Percentiles rank a stretch among this genome's conserved stretches.
Evolutionary conservation across 2,888 invertebrate species (phyloP).

Genomic region (Syrphus vitripennis): DNA sequence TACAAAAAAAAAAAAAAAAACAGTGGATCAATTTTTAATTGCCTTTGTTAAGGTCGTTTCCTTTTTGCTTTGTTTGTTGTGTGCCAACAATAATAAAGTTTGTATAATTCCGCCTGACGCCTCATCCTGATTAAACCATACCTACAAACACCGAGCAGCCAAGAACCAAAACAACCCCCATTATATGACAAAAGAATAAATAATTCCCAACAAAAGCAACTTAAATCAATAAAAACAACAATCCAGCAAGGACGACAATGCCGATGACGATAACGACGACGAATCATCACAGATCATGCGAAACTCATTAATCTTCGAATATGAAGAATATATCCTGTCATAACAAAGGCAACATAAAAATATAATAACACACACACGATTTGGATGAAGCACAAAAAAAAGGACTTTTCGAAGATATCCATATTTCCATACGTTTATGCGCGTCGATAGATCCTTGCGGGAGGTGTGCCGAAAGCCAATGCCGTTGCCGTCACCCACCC

Average conservation of each 20-base stretch:
- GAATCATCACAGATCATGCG: conserved; percentile 56
- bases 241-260: conserved; percentile 34
- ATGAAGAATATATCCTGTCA: conserved; percentile 68
- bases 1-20: background rate
- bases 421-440: conserved; percentile 63
- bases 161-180: conserved; percentile 30
- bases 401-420: conserved; percentile 30
- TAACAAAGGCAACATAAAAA: conserved; percentile 66
- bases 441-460: conserved; percentile 13
- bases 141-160: conserved; percentile 15
- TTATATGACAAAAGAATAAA: conserved; percentile 6
- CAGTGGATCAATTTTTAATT: conserved; percentile 69
- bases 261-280: background rate
- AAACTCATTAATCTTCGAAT: conserved; percentile 69
- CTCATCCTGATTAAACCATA: conserved; percentile 40
- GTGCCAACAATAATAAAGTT: conserved; percentile 45
- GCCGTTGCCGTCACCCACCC: conserved; percentile 8
- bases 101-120: conserved; percentile 56
- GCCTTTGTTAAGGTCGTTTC: conserved; percentile 66
- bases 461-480: conserved; percentile 37
- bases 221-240: conserved; percentile 61
- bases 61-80: conserved; percentile 55
- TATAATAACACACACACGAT: conserved; percentile 58
- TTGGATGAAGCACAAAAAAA: conserved; percentile 15
- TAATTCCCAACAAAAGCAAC: conserved; percentile 49